Evolutionary conservation across 2,888 invertebrate species (phyloP), one percentile per base, ranked within the genome.

Genomic region (Teleiodes luculella): DNA sequence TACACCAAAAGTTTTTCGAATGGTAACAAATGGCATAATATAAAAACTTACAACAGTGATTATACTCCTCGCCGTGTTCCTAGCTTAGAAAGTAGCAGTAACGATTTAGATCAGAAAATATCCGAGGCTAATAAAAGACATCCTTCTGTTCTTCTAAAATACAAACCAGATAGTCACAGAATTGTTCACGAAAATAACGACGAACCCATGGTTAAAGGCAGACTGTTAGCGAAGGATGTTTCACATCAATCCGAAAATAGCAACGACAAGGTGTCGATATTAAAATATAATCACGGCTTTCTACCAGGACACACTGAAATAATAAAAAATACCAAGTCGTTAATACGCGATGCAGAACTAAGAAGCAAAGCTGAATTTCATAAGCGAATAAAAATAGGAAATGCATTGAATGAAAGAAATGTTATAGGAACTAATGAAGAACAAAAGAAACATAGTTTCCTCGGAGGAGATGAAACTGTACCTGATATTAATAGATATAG

Each of bases 1-100:
- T 80, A 82, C 57, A 64, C 72, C 5, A 78, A 74, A 66, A 82
- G 73, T 57, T 67, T 85, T 57, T 66, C 76, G 18, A 67, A 63
- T 51, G 70, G 60, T 30, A 80, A 85, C 59, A 85, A 84, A 63
- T 87, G 87, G 87, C 85, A 85, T 59, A 85, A 86, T 59, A 75
- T 83, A 1, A 84, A 82, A 63, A 74, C 81, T 3, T 84, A 80
- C 53, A 53, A 39, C 31, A 35, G 46, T 14, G 43, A 43, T 13
- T 48, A 35, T n/a, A 48, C 48, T 8, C 48, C 48, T 10, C 48
- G 48, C 13, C 31, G 46, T 31, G 31, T 31, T 11, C 46, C 46
- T 3, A 18, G 24, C 16, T 11, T 1, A 18, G 35, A 48, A n/a
- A 62, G 45, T 6, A 24, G 6, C 6, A 6, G 24, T 24, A 6